These are phyloP conservation scores for Propithecus perrieri DNA, from an alignment of 2,797 vertebrate genomes.

Conservation along the genomic window DNA sequence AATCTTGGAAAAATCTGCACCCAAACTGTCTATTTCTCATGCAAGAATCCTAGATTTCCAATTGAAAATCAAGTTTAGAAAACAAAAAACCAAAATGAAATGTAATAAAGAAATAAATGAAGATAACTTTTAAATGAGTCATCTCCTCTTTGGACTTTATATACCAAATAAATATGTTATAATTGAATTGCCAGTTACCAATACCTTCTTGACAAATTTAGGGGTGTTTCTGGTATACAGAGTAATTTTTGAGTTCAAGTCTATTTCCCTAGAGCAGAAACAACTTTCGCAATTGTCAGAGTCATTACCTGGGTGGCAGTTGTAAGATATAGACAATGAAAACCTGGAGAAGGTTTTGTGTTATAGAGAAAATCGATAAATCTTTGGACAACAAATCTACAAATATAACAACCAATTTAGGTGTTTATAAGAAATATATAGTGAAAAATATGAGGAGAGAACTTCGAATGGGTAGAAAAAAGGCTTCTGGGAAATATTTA, in stretches of 20 bases:
- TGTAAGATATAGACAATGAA: background rate
- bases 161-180: background rate
- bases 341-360: background rate
- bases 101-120: background rate
- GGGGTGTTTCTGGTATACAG: background rate
- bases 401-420: background rate
- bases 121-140: background rate
- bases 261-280: background rate
- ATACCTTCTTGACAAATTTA: background rate
- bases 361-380: background rate
- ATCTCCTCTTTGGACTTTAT: background rate
- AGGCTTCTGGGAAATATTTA: background rate
- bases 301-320: background rate
- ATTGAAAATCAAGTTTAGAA: background rate
- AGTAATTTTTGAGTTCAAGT: background rate
- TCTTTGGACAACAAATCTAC: background rate
- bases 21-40: background rate
- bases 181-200: background rate
- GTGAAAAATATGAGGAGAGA: background rate
- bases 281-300: background rate
- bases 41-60: background rate
- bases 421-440: background rate
- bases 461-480: background rate
- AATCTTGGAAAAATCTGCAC: background rate
- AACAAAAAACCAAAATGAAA: background rate